Evolutionary conservation across 2,888 invertebrate species (phyloP).

Genomic region (Drosophila atripex): DNA sequence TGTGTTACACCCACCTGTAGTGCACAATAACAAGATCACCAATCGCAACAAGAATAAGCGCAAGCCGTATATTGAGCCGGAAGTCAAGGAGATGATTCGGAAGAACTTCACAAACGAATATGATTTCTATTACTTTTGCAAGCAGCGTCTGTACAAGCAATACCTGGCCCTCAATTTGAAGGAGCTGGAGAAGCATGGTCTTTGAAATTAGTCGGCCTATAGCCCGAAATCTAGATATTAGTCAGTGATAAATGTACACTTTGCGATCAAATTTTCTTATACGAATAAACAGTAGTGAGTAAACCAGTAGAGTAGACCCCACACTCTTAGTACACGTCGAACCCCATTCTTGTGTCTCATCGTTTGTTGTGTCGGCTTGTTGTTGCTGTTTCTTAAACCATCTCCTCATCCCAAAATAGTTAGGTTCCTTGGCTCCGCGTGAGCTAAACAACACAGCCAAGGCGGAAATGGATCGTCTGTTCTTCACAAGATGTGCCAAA

Average conservation of each 20-base stretch:
- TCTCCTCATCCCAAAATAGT: conserved; percentile 41
- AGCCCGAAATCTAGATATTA: conserved; percentile 8
- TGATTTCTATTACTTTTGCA: conserved; percentile 95
- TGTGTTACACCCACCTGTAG: conserved; percentile 38
- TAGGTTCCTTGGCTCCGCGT: conserved; percentile 55
- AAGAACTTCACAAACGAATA: conserved; percentile 93
- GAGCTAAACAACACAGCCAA: conserved; percentile 90
- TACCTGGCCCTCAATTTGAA: conserved; percentile 85
- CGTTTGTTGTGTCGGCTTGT: conserved; percentile 43
- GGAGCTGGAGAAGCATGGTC: conserved; percentile 59
- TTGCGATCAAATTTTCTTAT: conserved; percentile 17
- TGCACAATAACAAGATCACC: conserved; percentile 57
- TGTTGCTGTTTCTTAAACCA: conserved; percentile 20
- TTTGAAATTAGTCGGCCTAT: conserved; percentile 49
- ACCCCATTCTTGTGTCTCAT: conserved; percentile 42
- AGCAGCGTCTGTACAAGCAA: conserved; percentile 91
- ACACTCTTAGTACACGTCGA: conserved; percentile 34
- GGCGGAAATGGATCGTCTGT: conserved; percentile 90
- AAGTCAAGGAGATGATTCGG: conserved; percentile 87
- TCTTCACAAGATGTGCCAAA: conserved; percentile 95
- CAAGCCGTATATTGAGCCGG: conserved; percentile 86
- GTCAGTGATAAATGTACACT: conserved; percentile 16
- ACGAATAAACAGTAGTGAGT: conserved; percentile 34
- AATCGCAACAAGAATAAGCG: conserved; percentile 91
- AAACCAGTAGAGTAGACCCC: conserved; percentile 13